Evolutionary conservation across 2,797 vertebrate species (phyloP).

Genomic region (Stomatorhinus walkeri): DNA sequence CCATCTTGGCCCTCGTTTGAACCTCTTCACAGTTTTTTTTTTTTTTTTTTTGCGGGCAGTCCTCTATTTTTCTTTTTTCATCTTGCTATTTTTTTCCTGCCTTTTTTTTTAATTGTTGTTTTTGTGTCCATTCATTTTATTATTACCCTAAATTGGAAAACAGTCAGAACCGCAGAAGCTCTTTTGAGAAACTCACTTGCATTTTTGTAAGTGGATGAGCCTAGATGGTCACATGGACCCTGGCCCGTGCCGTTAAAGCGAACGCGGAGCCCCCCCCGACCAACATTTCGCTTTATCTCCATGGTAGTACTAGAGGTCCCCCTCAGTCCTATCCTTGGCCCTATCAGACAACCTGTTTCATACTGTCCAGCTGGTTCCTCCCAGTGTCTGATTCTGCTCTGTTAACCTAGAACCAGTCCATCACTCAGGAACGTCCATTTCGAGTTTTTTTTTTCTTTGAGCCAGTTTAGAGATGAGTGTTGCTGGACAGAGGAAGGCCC

Average conservation of each 20-base stretch:
- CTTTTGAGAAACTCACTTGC: conserved; percentile 75
- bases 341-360: neutral
- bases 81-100: neutral
- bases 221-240: conserved; percentile 28
- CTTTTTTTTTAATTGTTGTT: conserved; percentile 17
- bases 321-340: neutral
- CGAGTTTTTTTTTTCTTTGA: neutral
- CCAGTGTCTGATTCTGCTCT: neutral
- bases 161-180: conserved; percentile 70
- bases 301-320: neutral
- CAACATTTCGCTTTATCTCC: conserved; percentile 13
- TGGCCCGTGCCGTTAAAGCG: conserved; percentile 28
- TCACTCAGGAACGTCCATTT: neutral
- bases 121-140: conserved; percentile 22
- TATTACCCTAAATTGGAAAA: conserved; percentile 39
- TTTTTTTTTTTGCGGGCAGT: neutral
- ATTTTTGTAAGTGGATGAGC: conserved; percentile 66
- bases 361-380: neutral
- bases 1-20: conserved; percentile 1
- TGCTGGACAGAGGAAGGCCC: neutral
- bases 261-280: neutral
- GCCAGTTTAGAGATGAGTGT: neutral
- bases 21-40: neutral
- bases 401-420: conserved; percentile 10
- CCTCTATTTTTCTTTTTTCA: neutral